Evolutionary conservation across 2,797 vertebrate genomes (phyloP).

Genomic region (Acanthopagrus latus): DNA sequence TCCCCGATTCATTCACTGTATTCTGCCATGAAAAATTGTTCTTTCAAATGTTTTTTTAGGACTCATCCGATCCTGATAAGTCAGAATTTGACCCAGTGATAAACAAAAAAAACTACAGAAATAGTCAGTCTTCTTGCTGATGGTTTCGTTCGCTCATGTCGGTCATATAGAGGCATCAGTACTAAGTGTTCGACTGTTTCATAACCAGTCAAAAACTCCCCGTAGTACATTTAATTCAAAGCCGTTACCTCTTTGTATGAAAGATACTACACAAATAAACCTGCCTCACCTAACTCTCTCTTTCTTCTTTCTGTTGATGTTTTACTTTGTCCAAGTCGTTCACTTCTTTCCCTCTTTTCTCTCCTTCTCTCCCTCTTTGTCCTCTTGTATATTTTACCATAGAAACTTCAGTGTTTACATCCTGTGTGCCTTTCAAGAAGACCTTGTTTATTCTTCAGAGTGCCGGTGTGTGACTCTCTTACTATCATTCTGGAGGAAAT

Average conservation of each 20-base stretch:
- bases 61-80: too few relatives aligned
- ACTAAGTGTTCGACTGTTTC: too few relatives aligned
- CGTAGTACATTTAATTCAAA: background rate
- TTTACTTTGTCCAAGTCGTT: constrained; percentile 17
- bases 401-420: constrained; percentile 71
- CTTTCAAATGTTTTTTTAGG: too few relatives aligned
- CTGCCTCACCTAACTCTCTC: constrained; percentile 18
- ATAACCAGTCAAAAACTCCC: too few relatives aligned
- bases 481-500: constrained; percentile 80
- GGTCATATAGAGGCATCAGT: too few relatives aligned
- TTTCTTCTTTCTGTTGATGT: constrained; percentile 27
- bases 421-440: constrained; percentile 63
- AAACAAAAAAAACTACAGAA: too few relatives aligned
- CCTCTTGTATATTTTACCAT: constrained; percentile 52
- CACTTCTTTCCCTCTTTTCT: background rate
- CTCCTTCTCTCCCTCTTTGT: constrained; percentile 37
- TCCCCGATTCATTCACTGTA: too few relatives aligned
- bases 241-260: constrained; percentile 10
- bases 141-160: too few relatives aligned
- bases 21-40: too few relatives aligned
- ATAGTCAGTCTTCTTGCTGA: too few relatives aligned
- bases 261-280: constrained; percentile 34
- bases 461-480: constrained; percentile 72
- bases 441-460: constrained; percentile 65
- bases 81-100: too few relatives aligned